Base-by-base conservation (phyloP, 2,113 vertebrate species). In the Vireo altiloquus region DNA sequence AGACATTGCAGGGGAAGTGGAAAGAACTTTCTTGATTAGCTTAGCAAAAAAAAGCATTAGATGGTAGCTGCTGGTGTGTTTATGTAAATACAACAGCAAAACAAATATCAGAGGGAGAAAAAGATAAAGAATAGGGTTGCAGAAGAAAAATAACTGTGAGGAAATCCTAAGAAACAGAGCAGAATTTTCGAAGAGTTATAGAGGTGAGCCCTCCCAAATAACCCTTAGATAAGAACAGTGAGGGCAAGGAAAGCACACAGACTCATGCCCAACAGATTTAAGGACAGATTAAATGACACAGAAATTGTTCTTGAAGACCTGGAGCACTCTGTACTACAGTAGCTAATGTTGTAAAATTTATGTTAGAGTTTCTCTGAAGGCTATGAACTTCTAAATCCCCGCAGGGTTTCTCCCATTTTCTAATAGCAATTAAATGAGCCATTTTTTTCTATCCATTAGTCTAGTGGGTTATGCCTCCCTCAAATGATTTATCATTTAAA, bases 371-470 rank as follows among this genome's bases (percentile, higher is more conserved):
- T 78, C 57, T 90, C 74, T 82, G 69, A 90, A 82, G 65, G 54
- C 70, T 75, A 28, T 77, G 59, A 92, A 87, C 49, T 47, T 90
- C 63, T 75, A 70, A 78, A 23, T 5, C 37, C 15, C 57, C 35
- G 7, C 27, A 70, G 71, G 85, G 52, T 64, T 83, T 60, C 56
- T 90, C 59, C 72, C 79, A 64, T 85, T 94, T 82, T 92, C 61
- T 75, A 96, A 88, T 30, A 70, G 85, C 69, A 95, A 89, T 82
- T 92, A 95, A 95, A 88, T 61, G 40, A 93, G 52, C 12, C 13
- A 4, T 65, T 92, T 96, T 87, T 71, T 86, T 15, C 42, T 60
- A 83, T 64, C 87, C 74, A 94, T 60, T 92, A 92, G 72, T 65
- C 59, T 78, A 68, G 28, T 25, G 42, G 47, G 52, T 87, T 89